Evolutionary conservation across 1,140 invertebrate genomes (phyloP).

Genomic region (Colletes latitarsis): DNA sequence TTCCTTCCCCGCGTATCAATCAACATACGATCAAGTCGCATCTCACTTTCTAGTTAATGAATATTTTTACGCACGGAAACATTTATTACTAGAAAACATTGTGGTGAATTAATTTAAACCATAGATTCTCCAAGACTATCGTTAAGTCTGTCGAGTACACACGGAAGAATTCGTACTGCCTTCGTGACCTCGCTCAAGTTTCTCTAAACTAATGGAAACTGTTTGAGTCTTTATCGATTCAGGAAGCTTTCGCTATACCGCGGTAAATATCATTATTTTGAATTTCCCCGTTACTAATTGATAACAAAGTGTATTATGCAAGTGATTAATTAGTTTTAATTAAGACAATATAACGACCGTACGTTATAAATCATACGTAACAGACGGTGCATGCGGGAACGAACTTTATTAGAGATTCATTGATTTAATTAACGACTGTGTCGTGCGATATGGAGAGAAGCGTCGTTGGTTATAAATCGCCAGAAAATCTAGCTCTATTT

Average conservation of each 20-base stretch:
- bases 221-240: background rate
- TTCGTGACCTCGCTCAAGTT: background rate
- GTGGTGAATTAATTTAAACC: background rate
- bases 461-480: slow-evolving; percentile 1
- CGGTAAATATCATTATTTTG: background rate
- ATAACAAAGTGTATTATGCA: background rate
- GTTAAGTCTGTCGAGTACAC: too few species aligned
- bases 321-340: slow-evolving; percentile 16
- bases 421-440: background rate
- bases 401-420: slow-evolving; percentile 2
- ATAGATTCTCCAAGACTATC: background rate
- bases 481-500: background rate
- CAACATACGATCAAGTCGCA: too few species aligned
- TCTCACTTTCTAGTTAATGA: too few species aligned
- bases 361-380: background rate
- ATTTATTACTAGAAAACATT: too few species aligned
- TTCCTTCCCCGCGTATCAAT: background rate
- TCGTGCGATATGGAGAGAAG: background rate
- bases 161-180: background rate
- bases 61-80: too few species aligned
- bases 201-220: background rate
- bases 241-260: background rate
- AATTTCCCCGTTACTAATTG: background rate
- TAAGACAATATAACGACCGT: background rate
- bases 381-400: background rate